These are phyloP conservation scores for Nomia melanderi DNA, from an alignment of 1,140 invertebrate genomes.

Conservation along the genomic window DNA sequence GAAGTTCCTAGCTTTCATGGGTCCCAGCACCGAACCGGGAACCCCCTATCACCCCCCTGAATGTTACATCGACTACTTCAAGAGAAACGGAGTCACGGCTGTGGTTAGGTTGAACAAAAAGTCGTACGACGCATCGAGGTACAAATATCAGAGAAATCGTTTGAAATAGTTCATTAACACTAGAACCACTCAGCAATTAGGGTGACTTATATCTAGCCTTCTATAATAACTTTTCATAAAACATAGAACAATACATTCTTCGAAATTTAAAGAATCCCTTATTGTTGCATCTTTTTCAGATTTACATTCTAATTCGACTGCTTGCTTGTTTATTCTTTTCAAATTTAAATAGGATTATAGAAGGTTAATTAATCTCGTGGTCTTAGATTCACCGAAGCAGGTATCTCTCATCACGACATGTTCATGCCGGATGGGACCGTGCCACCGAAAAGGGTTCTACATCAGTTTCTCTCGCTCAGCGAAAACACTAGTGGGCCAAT, in stretches of 20 bases:
- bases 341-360: too few species aligned
- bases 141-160: slow-evolving; percentile 19
- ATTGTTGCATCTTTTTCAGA: too few species aligned
- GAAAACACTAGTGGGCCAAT: slow-evolving; percentile 88
- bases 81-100: slow-evolving; percentile 86
- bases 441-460: slow-evolving; percentile 86
- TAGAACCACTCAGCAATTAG: too few species aligned
- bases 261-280: too few species aligned
- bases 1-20: slow-evolving; percentile 92
- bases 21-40: slow-evolving; percentile 86
- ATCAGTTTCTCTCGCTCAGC: slow-evolving; percentile 87
- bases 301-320: too few species aligned
- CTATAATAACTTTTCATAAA: too few species aligned
- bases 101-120: slow-evolving; percentile 89
- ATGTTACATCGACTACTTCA: slow-evolving; percentile 90
- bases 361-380: too few species aligned
- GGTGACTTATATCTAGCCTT: too few species aligned
- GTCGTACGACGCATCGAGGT: slow-evolving; percentile 86
- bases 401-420: slow-evolving; percentile 89
- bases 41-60: slow-evolving; percentile 87
- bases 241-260: too few species aligned
- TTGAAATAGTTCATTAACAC: too few species aligned
- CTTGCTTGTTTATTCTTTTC: too few species aligned
- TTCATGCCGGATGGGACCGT: slow-evolving; percentile 91
- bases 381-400: slow-evolving; percentile 88